Percentiles rank a stretch among this genome's conserved stretches.
Conservation (phyloP, 1,140 invertebrate species). For the Bombus confusus region DNA sequence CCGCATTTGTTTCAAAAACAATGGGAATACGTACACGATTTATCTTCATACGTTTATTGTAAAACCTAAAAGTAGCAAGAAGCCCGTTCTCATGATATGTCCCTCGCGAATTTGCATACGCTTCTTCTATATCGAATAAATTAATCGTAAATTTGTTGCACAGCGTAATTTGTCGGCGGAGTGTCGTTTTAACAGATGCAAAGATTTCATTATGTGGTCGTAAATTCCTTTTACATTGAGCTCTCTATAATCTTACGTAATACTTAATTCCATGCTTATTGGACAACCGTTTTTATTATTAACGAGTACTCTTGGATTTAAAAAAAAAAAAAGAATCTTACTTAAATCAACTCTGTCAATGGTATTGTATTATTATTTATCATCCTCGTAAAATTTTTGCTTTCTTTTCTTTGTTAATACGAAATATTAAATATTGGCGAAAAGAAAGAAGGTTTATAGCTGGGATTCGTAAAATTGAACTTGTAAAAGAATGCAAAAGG, state of each 20-base stretch:
- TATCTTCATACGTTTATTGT: background rate
- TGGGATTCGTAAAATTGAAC: background rate
- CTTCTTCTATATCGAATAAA: background rate
- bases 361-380: too few species aligned
- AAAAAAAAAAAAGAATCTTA: background rate
- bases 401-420: background rate
- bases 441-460: background rate
- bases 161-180: background rate
- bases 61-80: too few species aligned
- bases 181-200: background rate
- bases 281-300: background rate
- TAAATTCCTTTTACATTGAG: conserved; percentile 1
- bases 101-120: background rate
- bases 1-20: background rate
- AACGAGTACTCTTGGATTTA: background rate
- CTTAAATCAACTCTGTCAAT: background rate
- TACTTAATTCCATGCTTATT: background rate
- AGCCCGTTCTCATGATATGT: background rate
- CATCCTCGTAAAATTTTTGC: background rate
- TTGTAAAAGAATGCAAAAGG: background rate
- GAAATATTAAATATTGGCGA: background rate
- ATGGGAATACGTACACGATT: background rate
- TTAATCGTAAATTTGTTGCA: background rate
- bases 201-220: conserved; percentile 2
- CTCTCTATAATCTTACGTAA: conserved; percentile 1